Evolutionary conservation across 2,888 invertebrate genomes (phyloP).

Genomic region (Physocephala rufipes): DNA sequence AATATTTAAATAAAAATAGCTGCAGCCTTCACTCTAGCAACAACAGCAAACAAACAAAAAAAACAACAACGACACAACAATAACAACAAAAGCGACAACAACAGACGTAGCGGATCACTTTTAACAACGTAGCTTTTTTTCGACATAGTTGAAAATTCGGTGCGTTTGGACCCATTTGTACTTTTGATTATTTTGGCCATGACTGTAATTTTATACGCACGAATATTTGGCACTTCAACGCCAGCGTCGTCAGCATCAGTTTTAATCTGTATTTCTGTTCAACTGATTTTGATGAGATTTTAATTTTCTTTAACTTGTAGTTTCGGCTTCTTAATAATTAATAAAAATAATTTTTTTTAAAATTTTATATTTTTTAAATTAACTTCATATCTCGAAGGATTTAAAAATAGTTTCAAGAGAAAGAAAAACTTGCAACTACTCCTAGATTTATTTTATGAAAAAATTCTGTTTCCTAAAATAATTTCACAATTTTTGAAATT

Average conservation of each 20-base stretch:
- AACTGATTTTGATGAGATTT: not conserved
- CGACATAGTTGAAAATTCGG: not conserved
- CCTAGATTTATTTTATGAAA: not conserved
- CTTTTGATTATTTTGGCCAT: conserved; percentile 15
- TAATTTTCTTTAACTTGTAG: not conserved
- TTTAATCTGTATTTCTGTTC: not conserved
- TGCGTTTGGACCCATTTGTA: not conserved
- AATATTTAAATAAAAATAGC: no score
- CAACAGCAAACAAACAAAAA: not conserved
- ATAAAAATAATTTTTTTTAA: not conserved
- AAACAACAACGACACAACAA: not conserved
- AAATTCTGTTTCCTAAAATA: not conserved
- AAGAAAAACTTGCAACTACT: not conserved
- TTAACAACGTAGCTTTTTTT: not conserved
- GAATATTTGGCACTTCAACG: not conserved
- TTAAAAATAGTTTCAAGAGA: conserved; percentile 23
- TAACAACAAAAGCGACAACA: not conserved
- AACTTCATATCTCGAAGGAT: not conserved
- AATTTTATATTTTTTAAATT: conserved; percentile 6
- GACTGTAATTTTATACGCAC: conserved; percentile 1
- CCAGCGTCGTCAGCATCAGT: not conserved
- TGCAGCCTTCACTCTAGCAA: not conserved
- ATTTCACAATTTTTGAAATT: conserved; percentile 6
- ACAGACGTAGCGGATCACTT: not conserved
- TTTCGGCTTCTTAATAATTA: not conserved